Evolutionary conservation across 2,888 invertebrate genomes (phyloP), one percentile per base, ranked within the genome.

Genomic region (Harpalus rufipes): DNA sequence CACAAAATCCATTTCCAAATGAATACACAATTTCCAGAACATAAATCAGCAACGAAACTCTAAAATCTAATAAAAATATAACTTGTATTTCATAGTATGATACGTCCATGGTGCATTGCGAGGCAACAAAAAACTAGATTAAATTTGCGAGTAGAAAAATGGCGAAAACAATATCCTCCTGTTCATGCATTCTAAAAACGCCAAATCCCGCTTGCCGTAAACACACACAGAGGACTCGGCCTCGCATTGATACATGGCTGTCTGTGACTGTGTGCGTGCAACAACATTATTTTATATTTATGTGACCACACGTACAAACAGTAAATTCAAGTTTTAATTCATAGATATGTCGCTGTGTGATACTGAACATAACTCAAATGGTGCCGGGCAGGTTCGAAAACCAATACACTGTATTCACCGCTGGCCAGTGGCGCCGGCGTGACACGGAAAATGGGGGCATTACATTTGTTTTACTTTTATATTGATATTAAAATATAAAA

Each of bases 311-410:
- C 84, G 84, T 78, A 84, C 84, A 58, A 84, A 84, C 84, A 84
- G 84, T 84, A 84, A 84, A 84, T 84, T 84, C 78, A 84, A 84
- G 84, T 84, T 84, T 84, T 84, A 84, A 84, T 84, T 84, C 84
- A 84, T 84, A 84, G 84, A 84, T 84, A 84, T 84, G 84, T 84
- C 84, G 84, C 63, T 78, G 78, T 63, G 65, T 84, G 84, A 84
- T 84, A 84, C 78, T 78, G 56, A 51, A 84, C 84, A 84, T 84
- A 84, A 84, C 84, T 84, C 84, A 84, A 78, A 78, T 25, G 61
- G 76, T 59, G 61, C 76, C 74, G 65, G 63, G 51, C 65, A 84
- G 84, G 76, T 84, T 84, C 76, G 78, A 84, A 84, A 84, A 84
- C 84, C 84, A 84, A 84, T 84, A 84, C 78, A 76, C 16, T n/a